Base-by-base conservation (phyloP, 2,797 vertebrate genomes). In the Onychomys torridus region DNA sequence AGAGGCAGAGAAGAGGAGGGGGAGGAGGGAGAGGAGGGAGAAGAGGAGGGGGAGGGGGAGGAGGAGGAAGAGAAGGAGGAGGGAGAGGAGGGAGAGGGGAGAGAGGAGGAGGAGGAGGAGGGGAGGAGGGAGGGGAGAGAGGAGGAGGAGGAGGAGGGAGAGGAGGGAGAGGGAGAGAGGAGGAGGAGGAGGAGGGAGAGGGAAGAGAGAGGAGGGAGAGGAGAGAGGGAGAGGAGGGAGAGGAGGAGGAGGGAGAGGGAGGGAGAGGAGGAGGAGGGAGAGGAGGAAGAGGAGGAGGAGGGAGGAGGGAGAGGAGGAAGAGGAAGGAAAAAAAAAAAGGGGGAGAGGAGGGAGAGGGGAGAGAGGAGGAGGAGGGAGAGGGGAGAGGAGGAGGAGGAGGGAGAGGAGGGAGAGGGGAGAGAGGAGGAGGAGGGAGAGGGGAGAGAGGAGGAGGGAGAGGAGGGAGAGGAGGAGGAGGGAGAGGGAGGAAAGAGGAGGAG, bases 71-170 rank as follows among this genome's bases (percentile, higher is more conserved):
- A 10, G 13, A 4, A 23, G 43, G 73, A 88, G 32, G 81, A 21
- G 43, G 79, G 77, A 49, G 5, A 46, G 37, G n/a, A n/a, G 34
- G 14, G 40, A n/a, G 85, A 71, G 57, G 88, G 73, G 63, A 75
- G 89, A 40, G 78, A 75, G 40, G 86, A 89, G 82, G 77, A 77
- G 92, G 91, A 59, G 27, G 27, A 7, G 34, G 34, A 55, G 69
- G 34, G 6, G 19, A 40, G 34, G 40, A 59, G 8, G 67, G 32
- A 67, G 27, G n/a, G 65, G 76, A 52, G 14, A 52, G 63, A 82
- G 8, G 83, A 21, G 86, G 29, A 94, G 69, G 37, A 79, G 21
- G 86, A 34, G 55, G 77, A 34, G 37, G 37, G 57, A 52, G 88
- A 37, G 13, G 34, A n/a, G 43, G 49, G 8, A 55, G 27, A 69